Evolutionary conservation across 2,888 invertebrate species (phyloP).

Genomic region (Nebria brevicollis): DNA sequence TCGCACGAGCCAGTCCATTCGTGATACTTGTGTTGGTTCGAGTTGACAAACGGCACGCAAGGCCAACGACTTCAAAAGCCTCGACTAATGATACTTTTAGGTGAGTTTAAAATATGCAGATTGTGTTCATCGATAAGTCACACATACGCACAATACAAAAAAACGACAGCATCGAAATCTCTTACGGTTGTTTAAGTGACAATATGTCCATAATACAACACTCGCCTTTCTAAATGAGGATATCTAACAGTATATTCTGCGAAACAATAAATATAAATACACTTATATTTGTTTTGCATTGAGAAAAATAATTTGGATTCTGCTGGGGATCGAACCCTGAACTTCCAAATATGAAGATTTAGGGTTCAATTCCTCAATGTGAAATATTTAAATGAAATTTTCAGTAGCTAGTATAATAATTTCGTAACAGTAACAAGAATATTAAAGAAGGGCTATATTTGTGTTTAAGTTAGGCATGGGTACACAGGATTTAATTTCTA

Average conservation of each 20-base stretch:
- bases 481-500: too few species aligned
- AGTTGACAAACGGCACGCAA: neutral
- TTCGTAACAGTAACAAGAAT: too few species aligned
- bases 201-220: conserved; percentile 30
- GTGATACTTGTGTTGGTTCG: neutral
- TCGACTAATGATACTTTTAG: conserved; percentile 40
- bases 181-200: conserved; percentile 28
- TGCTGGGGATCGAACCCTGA: too few species aligned
- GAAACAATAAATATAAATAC: neutral
- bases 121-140: conserved; percentile 28
- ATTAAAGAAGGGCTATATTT: too few species aligned
- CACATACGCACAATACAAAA: neutral
- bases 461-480: too few species aligned
- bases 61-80: conserved; percentile 35
- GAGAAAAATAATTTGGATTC: too few species aligned
- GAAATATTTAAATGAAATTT: too few species aligned
- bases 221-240: neutral
- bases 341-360: too few species aligned
- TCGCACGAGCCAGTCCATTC: neutral
- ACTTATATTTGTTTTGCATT: neutral
- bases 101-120: conserved; percentile 34
- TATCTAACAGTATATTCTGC: neutral
- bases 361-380: too few species aligned
- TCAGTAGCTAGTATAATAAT: too few species aligned
- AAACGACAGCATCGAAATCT: neutral